Base-by-base conservation (phyloP, 2,797 vertebrate species). In the Gephyroberyx darwinii region DNA sequence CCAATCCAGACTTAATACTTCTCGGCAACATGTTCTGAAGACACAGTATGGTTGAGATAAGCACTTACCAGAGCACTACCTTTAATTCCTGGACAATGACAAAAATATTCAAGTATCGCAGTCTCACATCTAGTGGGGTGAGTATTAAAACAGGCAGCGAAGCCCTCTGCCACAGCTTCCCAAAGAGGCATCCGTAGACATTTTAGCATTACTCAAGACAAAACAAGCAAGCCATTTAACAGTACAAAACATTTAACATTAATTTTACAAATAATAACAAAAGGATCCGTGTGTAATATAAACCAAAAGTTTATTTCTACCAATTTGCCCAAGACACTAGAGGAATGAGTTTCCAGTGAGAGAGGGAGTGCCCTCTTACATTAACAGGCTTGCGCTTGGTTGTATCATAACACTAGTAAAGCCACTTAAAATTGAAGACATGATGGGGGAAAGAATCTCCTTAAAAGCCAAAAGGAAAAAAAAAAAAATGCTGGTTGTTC, bases 301-400 rank as follows among this genome's bases (percentile, higher is more conserved):
- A 95, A 94, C 90, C 90, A 94, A 93, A 92, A 90, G 92, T 95
- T 95, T 95, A 95, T 95, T 95, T 95, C 91, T 94, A 94, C 86
- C 92, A 94, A 94, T 94, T 94, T 94, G 91, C 93, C 93, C 92
- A 95, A 93, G 92, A 95, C 94, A 94, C 92, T 94, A 94, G 92
- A 94, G 92, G 92, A 94, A 94, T 93, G 93, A 92, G 87, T 91
- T 90, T 94, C 92, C 93, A 94, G 92, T 94, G 92, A 93, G 84
- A 82, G 92, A 92, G 93, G 93, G 91, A 84, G 76, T 91, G 86
- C 91, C 92, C 90, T 92, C 91, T 91, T 94, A 94, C 93, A 94
- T 92, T 90, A 90, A 91, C 91, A 93, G 92, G 93, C 93, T 94
- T 93, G 92, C 90, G 87, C 91, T 93, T 82, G 91, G 89, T 92